Evolutionary conservation across 2,888 invertebrate species (phyloP), one percentile per base, ranked within the genome.

Genomic region (Morpho helenor): DNA sequence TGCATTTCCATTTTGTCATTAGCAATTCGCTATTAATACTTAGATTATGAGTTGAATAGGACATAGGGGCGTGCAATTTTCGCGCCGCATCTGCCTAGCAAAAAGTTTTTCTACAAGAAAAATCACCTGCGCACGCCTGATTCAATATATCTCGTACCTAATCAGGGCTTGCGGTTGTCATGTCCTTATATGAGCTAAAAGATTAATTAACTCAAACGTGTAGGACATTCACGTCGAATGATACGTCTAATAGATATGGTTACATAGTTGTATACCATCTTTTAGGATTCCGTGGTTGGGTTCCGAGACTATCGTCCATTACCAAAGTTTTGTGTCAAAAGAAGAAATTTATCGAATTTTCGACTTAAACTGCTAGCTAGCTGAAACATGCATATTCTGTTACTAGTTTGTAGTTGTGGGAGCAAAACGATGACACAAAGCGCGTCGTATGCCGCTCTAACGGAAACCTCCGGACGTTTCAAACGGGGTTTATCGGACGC

Each of bases 21-120:
- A 88, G 83, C 82, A 75, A 82, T 82, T 67, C 77, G 68, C 83
- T 87, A 90, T 88, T 89, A 86, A 88, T 89, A 81, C 80, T 79
- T 83, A 84, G 87, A 85, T 88, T 88, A 88, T 85, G 80, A 82
- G 74, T 79, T 61, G 75, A 72, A 74, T 75, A 70, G 72, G 74
- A 75, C 69, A 90, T 90, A 90, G 81, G 90, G 90, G 90, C 87
- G 80, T 50, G 87, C 82, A 86, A 87, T 89, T 89, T 89, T 86
- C 84, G 75, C 80, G 76, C 61, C 72, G 72, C 89, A 87, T 84
- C 84, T 82, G 83, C 73, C 67, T 57, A 63, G 70, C 65, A 67
- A 89, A 90, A 89, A 89, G 78, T 80, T 84, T 49, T 82, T 82
- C 83, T 80, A 75, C 67, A 66, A 77, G 80, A 79, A 80, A 81